A percentile compares a stretch with the other conserved stretches of the same genome.
Evolutionary conservation across 2,888 invertebrate species (phyloP).

Genomic region (Choristoneura rosaceana): DNA sequence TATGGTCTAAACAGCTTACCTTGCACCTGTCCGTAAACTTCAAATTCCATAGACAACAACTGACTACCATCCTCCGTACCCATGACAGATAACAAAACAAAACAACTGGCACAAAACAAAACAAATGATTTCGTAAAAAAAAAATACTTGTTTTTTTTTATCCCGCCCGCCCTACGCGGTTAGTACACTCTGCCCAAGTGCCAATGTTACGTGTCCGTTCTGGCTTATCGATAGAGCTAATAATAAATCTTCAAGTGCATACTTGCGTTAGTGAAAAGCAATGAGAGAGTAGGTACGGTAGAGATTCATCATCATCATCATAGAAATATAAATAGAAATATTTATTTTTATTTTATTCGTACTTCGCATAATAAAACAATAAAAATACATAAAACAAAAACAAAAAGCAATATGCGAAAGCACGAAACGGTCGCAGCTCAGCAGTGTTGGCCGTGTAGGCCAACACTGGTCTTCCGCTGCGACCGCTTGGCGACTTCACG

Average conservation of each 20-base stretch:
- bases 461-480: too few relatives aligned
- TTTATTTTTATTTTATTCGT: too few relatives aligned
- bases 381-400: too few relatives aligned
- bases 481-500: too few relatives aligned
- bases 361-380: too few relatives aligned
- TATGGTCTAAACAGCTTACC: constrained; percentile 79
- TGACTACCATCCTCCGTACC: constrained; percentile 85
- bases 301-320: too few relatives aligned
- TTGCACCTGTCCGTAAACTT: constrained; percentile 96
- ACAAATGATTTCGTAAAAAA: constrained; percentile 38
- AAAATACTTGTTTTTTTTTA: constrained; percentile 35
- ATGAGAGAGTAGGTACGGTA: not conserved
- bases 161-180: constrained; percentile 45
- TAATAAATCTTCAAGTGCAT: constrained; percentile 36
- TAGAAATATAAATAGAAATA: too few relatives aligned
- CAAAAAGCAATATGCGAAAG: too few relatives aligned
- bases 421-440: too few relatives aligned
- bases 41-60: constrained; percentile 94
- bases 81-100: constrained; percentile 64
- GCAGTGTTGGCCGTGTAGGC: too few relatives aligned
- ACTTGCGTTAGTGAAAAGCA: constrained; percentile 8
- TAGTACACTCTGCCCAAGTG: constrained; percentile 60
- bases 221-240: constrained; percentile 41
- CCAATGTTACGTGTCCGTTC: constrained; percentile 48
- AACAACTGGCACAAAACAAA: constrained; percentile 41